Conservation (phyloP, 1,140 invertebrate genomes). For the Lerema accius region DNA sequence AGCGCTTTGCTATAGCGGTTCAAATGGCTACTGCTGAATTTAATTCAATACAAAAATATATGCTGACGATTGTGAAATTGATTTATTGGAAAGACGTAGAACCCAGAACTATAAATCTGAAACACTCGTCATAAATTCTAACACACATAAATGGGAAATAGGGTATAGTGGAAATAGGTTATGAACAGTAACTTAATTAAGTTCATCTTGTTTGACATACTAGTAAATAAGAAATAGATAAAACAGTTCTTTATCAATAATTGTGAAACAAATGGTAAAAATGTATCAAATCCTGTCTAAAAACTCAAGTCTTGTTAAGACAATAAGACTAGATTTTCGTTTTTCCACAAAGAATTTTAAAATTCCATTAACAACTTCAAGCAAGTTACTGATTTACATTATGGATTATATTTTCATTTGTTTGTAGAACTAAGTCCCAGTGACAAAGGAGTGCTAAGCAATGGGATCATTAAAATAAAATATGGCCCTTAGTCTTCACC, state of each 20-base stretch:
- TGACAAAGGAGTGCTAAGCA: not conserved
- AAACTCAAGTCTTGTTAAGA: too few species aligned
- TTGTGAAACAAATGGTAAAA: too few species aligned
- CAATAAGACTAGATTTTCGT: too few species aligned
- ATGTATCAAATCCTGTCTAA: too few species aligned
- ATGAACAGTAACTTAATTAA: too few species aligned
- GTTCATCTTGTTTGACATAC: too few species aligned
- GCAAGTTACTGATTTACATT: not conserved
- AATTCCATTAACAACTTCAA: not conserved
- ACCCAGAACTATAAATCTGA: not conserved
- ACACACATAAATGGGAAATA: not conserved
- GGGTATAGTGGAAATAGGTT: too few species aligned
- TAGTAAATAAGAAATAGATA: too few species aligned
- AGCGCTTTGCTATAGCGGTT: too few species aligned
- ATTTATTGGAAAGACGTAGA: conserved; percentile 10
- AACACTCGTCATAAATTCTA: not conserved
- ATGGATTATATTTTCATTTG: not conserved
- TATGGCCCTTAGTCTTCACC: not conserved
- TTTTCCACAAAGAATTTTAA: too few species aligned
- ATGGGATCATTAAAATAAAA: not conserved
- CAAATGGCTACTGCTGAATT: conserved; percentile 12
- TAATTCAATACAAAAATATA: not conserved
- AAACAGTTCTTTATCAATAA: too few species aligned
- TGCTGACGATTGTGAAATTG: conserved; percentile 11
- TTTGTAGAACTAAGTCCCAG: not conserved